phyloP scores from a whole-genome alignment of 2,888 invertebrate species.

The Aquatica leii region DNA sequence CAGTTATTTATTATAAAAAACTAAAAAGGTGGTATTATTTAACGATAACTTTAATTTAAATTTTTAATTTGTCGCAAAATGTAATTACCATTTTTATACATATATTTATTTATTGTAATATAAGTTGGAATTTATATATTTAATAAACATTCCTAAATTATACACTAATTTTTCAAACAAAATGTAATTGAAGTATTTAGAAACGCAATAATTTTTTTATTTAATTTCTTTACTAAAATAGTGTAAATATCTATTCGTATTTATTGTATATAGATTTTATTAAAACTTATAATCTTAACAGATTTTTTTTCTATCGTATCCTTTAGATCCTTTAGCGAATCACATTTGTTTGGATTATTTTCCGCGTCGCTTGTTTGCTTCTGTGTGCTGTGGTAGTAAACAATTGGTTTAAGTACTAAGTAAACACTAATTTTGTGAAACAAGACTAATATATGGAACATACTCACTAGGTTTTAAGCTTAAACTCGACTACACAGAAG shows the following conservation, averaged over 20 bases:
- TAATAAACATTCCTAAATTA: slow-evolving; percentile 34
- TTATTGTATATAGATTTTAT: slow-evolving; percentile 53
- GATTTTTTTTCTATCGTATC: too few species aligned
- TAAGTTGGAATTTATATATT: slow-evolving; percentile 26
- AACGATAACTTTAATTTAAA: slow-evolving; percentile 7
- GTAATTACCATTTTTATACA: not conserved
- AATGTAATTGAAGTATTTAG: slow-evolving; percentile 4
- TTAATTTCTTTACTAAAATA: slow-evolving; percentile 41
- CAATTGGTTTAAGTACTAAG: too few species aligned
- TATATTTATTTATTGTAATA: slow-evolving; percentile 19
- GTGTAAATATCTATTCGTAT: slow-evolving; percentile 51
- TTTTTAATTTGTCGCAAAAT: not conserved
- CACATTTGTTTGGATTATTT: too few species aligned
- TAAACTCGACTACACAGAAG: too few species aligned
- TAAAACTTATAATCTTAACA: slow-evolving; percentile 50
- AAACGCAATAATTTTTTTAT: slow-evolving; percentile 22
- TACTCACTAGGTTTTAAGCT: too few species aligned
- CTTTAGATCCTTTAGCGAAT: too few species aligned
- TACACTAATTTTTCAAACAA: not conserved
- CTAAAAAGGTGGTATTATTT: slow-evolving; percentile 10
- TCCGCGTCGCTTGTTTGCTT: too few species aligned
- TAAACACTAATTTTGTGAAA: too few species aligned
- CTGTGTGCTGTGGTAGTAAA: too few species aligned
- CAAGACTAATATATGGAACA: too few species aligned
- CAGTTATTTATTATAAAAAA: slow-evolving; percentile 23